Percentiles rank a stretch among this genome's conserved stretches.
Conservation (phyloP, 2,888 invertebrate genomes). For the Melitaea athalia region DNA sequence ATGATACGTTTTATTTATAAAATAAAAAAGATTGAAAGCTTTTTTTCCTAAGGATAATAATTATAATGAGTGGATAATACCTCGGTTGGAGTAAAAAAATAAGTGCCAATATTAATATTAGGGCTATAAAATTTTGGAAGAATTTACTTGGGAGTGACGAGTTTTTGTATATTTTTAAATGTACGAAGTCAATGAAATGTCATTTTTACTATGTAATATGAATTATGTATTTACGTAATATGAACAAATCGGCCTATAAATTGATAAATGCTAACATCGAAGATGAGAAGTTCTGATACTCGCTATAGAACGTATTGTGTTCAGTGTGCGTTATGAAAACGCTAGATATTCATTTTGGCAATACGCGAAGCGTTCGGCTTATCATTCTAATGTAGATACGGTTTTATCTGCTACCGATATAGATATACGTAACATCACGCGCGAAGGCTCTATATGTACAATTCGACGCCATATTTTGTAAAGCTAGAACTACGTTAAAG, state of each 20-base stretch:
- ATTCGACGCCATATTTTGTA: slow-evolving; percentile 58
- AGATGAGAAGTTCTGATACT: not conserved
- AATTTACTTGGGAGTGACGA: not conserved
- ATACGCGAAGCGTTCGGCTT: slow-evolving; percentile 35
- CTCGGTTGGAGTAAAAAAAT: not conserved
- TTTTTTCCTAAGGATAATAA: not conserved
- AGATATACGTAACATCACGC: slow-evolving; percentile 27
- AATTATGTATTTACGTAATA: slow-evolving; percentile 1
- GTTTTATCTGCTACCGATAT: slow-evolving; percentile 34
- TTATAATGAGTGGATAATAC: not conserved
- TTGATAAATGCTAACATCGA: not conserved
- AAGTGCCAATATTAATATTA: slow-evolving; percentile 8
- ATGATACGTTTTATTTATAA: slow-evolving; percentile 4
- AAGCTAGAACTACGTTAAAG: slow-evolving; percentile 16
- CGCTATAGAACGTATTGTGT: slow-evolving; percentile 15
- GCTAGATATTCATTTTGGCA: slow-evolving; percentile 32
- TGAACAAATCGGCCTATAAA: slow-evolving; percentile 3
- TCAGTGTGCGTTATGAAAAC: slow-evolving; percentile 29
- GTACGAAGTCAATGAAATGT: not conserved
- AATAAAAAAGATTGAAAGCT: not conserved
- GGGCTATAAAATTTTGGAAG: not conserved
- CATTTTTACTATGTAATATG: not conserved
- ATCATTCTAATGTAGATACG: slow-evolving; percentile 38
- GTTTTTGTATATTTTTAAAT: not conserved
- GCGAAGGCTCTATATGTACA: slow-evolving; percentile 46